Percentiles rank a stretch among this genome's conserved stretches.
Conservation (phyloP, 2,113 vertebrate species). For the Corythoichthys intestinalis region DNA sequence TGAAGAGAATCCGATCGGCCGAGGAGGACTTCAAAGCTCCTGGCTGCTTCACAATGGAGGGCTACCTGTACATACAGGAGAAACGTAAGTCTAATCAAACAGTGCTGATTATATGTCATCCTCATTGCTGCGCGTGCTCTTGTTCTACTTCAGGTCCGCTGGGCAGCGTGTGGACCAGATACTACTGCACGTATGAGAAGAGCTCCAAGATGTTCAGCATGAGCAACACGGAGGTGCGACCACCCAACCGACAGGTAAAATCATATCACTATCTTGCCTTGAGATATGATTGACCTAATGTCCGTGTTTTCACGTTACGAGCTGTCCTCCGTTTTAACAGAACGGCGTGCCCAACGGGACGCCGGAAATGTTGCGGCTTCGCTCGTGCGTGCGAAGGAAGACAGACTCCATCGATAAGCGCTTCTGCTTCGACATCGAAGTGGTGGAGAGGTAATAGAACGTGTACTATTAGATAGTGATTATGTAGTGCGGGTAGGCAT, state of each 20-base stretch:
- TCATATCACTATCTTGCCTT: too few relatives aligned
- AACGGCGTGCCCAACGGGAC: constrained; percentile 78
- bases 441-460: constrained; percentile 83
- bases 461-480: too few relatives aligned
- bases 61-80: constrained; percentile 93
- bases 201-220: constrained; percentile 93
- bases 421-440: constrained; percentile 97
- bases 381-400: constrained; percentile 92
- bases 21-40: constrained; percentile 91
- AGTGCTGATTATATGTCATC: background rate
- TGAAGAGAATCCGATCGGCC: constrained; percentile 94
- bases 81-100: constrained; percentile 78
- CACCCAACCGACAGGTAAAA: constrained; percentile 86
- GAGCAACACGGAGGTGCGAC: constrained; percentile 87
- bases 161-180: constrained; percentile 92
- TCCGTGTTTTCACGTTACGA: too few relatives aligned
- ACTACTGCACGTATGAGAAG: constrained; percentile 95
- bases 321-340: constrained; percentile 51
- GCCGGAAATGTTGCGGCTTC: constrained; percentile 87
- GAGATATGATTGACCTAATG: background rate
- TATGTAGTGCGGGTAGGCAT: too few relatives aligned
- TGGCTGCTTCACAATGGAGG: constrained; percentile 93
- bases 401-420: constrained; percentile 97
- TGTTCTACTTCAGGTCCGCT: constrained; percentile 77
- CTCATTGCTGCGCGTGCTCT: background rate